Evolutionary conservation across 2,113 vertebrate species (phyloP), one percentile per base, ranked within the genome.

Genomic region (Pelusios castaneus): DNA sequence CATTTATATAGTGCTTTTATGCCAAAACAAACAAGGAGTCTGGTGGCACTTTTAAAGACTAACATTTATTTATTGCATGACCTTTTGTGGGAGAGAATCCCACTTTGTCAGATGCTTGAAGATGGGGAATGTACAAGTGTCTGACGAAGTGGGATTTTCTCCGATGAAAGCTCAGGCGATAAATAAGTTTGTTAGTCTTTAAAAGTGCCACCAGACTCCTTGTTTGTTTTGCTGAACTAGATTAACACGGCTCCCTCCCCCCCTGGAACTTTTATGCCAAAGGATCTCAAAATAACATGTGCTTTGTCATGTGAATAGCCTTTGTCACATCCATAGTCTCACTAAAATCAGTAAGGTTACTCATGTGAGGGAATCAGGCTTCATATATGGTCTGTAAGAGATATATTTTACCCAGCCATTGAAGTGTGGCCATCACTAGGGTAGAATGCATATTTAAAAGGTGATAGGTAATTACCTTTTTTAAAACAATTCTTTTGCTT

Each of bases 341-440:
- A 52, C 92, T 89, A 92, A 75, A 45, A 52, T 21, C 82, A 51
- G 55, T 80, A 85, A 84, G 60, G 8, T 52, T 11, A 0, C 19
- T 41, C 21, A 0, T 34, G 87, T 56, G 8, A 4, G 52, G 81
- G 94, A 2, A 0, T 92, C 94, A 43, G 88, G 56, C 95, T 97
- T 94, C 92, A 0, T 0, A 2, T 60, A 80, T 94, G 84, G 70
- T 38, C 3, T 45, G 4, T 0, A 1, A 5, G 2, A 45, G 6
- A 76, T n/a, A 88, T 31, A 1, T 85, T 87, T 25, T 81, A 63
- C 43, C 1, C 88, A 78, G 82, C 84, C 54, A 31, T 73, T 5
- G 19, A n/a, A 8, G 49, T 31, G 55, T 3, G 8, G 60, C 81
- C 54, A 1, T 34, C 0, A 4, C 80, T 3, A 0, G 14, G 80